Base-by-base conservation (phyloP, 2,797 vertebrate genomes). In the Carcharodon carcharias region DNA sequence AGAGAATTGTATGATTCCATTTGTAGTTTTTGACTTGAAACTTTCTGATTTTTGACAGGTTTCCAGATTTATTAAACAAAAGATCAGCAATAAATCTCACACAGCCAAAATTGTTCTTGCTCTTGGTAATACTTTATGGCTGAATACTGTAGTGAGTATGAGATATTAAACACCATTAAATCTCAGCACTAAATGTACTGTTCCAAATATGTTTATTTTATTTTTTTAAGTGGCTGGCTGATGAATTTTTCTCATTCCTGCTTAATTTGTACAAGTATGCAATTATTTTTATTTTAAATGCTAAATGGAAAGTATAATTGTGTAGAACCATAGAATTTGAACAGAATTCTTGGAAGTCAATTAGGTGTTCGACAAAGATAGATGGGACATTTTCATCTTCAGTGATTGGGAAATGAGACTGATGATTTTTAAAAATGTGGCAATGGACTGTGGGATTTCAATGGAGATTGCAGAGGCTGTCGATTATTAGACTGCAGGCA, bases 61-160 rank as follows among this genome's bases (percentile, higher is more conserved):
- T 85, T 99, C 98, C 50, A 97, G 98, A 97, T 96, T 97, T 58
- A 98, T 99, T 96, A 97, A 97, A 96, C 96, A 97, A 96, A 99
- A 98, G 97, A 98, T 99, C 96, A 97, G 96, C 97, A 98, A 98
- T 96, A 98, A 98, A 96, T 82, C 97, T 5, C 99, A 99, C 97
- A 98, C 98, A 96, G 98, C 98, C 96, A 98, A 98, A 97, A 98
- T 98, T 7, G 97, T 98, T 0, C 96, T 98, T 96, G 97, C 98
- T 96, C 97, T 99, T 96, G 99, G 98, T 96, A 98, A 98, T 96
- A 99, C 98, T 0, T 73, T 98, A 96, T 99, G 99, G 98, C 97
- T 99, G 58, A 98, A 99, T 97, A 98, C 98, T 5, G 98, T 99
- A 99, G 99, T 99, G 97, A 56, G 98, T 97, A 96, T 63, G 26